Evolutionary conservation across 2,888 invertebrate genomes (phyloP).

Genomic region (Uloborus plumipes): DNA sequence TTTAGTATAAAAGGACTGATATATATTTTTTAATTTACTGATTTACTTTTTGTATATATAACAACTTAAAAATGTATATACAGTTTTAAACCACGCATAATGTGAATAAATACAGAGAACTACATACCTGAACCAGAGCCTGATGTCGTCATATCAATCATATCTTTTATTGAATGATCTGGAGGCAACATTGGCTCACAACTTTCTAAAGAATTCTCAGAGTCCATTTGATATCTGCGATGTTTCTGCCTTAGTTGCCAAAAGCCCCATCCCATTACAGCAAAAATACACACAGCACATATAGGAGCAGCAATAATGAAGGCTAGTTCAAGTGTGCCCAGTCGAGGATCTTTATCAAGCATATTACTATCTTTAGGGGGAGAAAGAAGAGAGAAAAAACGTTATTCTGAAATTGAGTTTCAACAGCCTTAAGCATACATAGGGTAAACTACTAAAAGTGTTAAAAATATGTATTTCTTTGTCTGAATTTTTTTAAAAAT

Average conservation of each 20-base stretch:
- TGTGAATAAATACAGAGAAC: not conserved
- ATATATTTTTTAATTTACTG: not conserved
- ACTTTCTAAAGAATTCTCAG: slow-evolving; percentile 58
- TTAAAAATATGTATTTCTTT: no score
- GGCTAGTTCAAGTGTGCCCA: slow-evolving; percentile 76
- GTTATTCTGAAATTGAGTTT: not conserved
- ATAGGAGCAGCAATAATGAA: slow-evolving; percentile 80
- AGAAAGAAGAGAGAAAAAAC: not conserved
- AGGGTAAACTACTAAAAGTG: no score
- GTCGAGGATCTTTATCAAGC: slow-evolving; percentile 42
- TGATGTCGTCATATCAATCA: slow-evolving; percentile 94
- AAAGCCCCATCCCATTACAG: slow-evolving; percentile 77
- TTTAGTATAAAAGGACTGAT: no score
- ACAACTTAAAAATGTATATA: slow-evolving; percentile 2
- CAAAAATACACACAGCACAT: slow-evolving; percentile 78
- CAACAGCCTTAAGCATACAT: no score
- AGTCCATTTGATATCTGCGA: slow-evolving; percentile 52
- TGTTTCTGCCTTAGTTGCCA: slow-evolving; percentile 69
- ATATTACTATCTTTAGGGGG: slow-evolving; percentile 35
- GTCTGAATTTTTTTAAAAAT: no score
- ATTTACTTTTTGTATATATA: not conserved
- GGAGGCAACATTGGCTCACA: slow-evolving; percentile 55
- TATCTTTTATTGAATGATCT: slow-evolving; percentile 78
- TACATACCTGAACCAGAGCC: slow-evolving; percentile 90
- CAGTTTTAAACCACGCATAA: slow-evolving; percentile 68